Evolutionary conservation across 2,113 vertebrate genomes (phyloP).

Genomic region (Rutilus rutilus): DNA sequence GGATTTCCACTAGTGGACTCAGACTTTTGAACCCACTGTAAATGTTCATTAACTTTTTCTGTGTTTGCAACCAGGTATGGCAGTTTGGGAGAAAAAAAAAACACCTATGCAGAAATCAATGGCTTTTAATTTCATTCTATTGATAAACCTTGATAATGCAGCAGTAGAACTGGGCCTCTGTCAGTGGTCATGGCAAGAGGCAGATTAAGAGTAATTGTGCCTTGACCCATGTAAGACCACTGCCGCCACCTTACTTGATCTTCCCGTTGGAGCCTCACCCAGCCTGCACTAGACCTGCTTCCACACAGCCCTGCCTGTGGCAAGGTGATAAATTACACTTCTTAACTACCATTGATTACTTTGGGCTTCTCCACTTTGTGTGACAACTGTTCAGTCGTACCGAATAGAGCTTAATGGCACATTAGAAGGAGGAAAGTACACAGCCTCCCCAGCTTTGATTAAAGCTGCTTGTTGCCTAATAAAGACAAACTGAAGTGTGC

Average conservation of each 20-base stretch:
- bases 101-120: slow-evolving; percentile 72
- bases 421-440: slow-evolving; percentile 81
- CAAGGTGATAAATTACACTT: slow-evolving; percentile 99
- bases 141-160: slow-evolving; percentile 77
- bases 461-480: slow-evolving; percentile 80
- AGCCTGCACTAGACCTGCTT: slow-evolving; percentile 72
- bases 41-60: slow-evolving; percentile 32
- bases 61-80: slow-evolving; percentile 34
- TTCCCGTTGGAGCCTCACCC: slow-evolving; percentile 55
- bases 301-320: slow-evolving; percentile 84
- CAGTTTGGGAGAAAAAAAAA: slow-evolving; percentile 20
- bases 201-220: slow-evolving; percentile 81
- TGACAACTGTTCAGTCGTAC: slow-evolving; percentile 92
- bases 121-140: slow-evolving; percentile 75
- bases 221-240: slow-evolving; percentile 70
- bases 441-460: slow-evolving; percentile 75
- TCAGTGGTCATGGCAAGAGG: slow-evolving; percentile 72
- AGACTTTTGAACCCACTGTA: background rate
- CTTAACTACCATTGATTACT: slow-evolving; percentile 97
- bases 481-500: slow-evolving; percentile 81
- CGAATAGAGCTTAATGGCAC: slow-evolving; percentile 90
- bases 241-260: slow-evolving; percentile 62
- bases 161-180: slow-evolving; percentile 74
- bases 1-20: background rate
- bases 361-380: slow-evolving; percentile 88